Evolutionary conservation across 2,113 vertebrate genomes (phyloP), one percentile per base, ranked within the genome.

Genomic region (Stegastes partitus): DNA sequence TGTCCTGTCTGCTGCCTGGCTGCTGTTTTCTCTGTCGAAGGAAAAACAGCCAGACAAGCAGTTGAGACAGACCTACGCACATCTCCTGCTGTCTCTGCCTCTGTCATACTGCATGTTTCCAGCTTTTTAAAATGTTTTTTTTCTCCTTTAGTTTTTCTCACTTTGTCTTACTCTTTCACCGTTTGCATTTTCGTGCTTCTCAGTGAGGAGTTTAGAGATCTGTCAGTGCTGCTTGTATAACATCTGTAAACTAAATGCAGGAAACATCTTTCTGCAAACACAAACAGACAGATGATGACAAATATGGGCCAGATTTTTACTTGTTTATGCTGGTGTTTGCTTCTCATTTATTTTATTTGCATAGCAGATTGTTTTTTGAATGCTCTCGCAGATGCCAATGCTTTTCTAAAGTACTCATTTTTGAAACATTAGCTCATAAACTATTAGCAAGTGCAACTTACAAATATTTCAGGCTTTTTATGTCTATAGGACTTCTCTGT

Each of bases 1-100:
- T 69, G 79, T 81, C 57, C 50, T 25, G 21, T 63, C 51, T 4
- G 11, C 53, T 81, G 65, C 28, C 39, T 54, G 28, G 15, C 49
- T 42, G 18, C 31, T 34, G 31, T 34, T 34, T 34, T 34, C 31
- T 34, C 31, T 34, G 31, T 34, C 31, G 6, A 23, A 66, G 25
- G 54, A 51, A 54, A 74, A 73, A 34, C 10, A 74, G 11, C 6
- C 63, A 72, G 53, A 66, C 39, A 58, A 34, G 23, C 31, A 58
- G 53, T 47, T 62, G 57, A 77, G 57, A 69, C 59, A 66, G 21
- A 67, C 49, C 47, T 50, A 21, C 45, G 15, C 26, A 49, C 10
- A 34, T 34, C 31, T 34, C 31, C 31, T 5, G 14, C 23, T n/a
- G 15, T 31, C 34, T 47, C 26, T 55, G 19, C 39, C 54, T 71